Percentiles rank a stretch among this genome's conserved stretches.
Conservation (phyloP, 2,113 vertebrate genomes). For the Dipodomys spectabilis region DNA sequence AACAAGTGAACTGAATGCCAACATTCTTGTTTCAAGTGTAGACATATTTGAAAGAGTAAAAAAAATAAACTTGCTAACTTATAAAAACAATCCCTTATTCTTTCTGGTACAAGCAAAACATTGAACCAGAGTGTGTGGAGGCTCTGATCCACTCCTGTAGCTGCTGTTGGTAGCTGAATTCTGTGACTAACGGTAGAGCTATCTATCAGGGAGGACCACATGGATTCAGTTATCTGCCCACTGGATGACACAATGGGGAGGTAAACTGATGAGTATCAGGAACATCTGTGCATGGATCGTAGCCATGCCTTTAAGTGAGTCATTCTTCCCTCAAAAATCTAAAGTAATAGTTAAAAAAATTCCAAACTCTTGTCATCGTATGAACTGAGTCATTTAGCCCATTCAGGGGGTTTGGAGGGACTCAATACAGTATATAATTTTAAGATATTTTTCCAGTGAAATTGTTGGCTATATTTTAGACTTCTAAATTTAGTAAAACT, state of each 20-base stretch:
- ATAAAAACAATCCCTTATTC: not conserved
- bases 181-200: slow-evolving; percentile 65
- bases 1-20: not conserved
- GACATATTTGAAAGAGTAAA: slow-evolving; percentile 46
- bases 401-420: slow-evolving; percentile 36
- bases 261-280: slow-evolving; percentile 64
- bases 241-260: slow-evolving; percentile 63
- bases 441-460: slow-evolving; percentile 46
- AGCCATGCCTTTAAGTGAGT: slow-evolving; percentile 58
- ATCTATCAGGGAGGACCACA: slow-evolving; percentile 64
- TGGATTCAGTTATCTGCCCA: slow-evolving; percentile 76
- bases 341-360: slow-evolving; percentile 68
- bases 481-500: slow-evolving; percentile 32
- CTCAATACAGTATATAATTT: slow-evolving; percentile 37
- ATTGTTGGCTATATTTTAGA: slow-evolving; percentile 48
- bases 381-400: slow-evolving; percentile 62
- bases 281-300: slow-evolving; percentile 72
- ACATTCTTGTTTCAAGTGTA: slow-evolving; percentile 31
- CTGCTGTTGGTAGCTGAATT: slow-evolving; percentile 42
- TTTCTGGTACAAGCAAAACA: slow-evolving; percentile 20
- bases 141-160: not conserved
- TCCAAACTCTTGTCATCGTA: slow-evolving; percentile 63
- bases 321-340: slow-evolving; percentile 74
- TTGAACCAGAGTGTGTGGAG: not conserved
- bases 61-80: not conserved